Base-by-base conservation (phyloP, 1,140 invertebrate species). In the Daktulosphaira vitifoliae region DNA sequence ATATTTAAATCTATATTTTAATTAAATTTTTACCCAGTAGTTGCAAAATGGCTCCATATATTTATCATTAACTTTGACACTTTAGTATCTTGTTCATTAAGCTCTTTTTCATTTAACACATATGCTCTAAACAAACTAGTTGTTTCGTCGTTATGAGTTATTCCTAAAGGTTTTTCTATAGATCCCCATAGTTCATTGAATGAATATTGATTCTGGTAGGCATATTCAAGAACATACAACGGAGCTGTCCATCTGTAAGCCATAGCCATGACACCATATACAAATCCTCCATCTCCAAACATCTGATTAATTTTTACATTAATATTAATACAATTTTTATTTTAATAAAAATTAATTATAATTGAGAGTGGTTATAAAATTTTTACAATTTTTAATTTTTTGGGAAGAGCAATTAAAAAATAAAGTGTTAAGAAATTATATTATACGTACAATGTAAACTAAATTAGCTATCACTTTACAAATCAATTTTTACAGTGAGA, bases 141-240 rank as follows among this genome's bases (percentile, higher is more conserved):
- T 13, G 69, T 13, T 33, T 70, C 69, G 39, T 70, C 68, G 11
- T 1, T 52, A 39, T 69, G 69, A 13, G 33, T 22, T 15, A 65
- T 54, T 33, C 69, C 69, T 7, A 56, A n/a, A 9, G 7, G 38
- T 16, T 42, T 56, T 13, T 56, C 5, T 0, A 13, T 39, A 2
- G 37, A 39, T n/a, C 37, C 37, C 4, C 3, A 54, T 8, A 23
- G 2, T 25, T n/a, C 9, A 8, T 54, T 39, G 8, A 9, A 4
- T 7, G 33, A 54, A 25, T 23, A 25, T 15, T 54, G 20, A 23
- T 54, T 54, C 25, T 39, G 52, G 42, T 54, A 42, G 13, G 23
- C 37, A 22, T 54, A 54, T 9, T n/a, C n/a, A 25, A 39, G 42
- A 42, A 6, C 20, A n/a, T 56, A 56, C 5, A 56, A 33, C 7